A percentile compares a stretch with the other conserved stretches of the same genome.
Evolutionary conservation across 2,113 vertebrate species (phyloP).

Genomic region (Indicator maculatus): DNA sequence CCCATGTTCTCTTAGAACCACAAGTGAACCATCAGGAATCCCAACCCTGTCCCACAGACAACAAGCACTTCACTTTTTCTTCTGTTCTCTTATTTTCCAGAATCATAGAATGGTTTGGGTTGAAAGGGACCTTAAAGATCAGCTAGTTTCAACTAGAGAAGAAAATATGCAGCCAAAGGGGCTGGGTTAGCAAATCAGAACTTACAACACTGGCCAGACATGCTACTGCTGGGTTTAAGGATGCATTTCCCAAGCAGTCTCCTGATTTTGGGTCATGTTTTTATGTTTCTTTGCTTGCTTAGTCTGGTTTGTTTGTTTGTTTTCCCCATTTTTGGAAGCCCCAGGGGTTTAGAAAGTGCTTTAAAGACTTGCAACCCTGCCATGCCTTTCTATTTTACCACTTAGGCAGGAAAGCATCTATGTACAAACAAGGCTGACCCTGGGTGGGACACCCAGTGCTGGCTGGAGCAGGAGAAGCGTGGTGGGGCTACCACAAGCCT

Average conservation of each 20-base stretch:
- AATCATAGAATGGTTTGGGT: not conserved
- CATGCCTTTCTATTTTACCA: not conserved
- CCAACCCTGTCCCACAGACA: not conserved
- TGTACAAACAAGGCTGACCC: not conserved
- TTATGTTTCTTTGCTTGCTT: not conserved
- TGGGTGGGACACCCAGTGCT: not conserved
- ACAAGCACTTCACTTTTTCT: not conserved
- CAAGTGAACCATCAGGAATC: slow-evolving; percentile 34
- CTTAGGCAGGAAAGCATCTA: not conserved
- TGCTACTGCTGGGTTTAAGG: not conserved
- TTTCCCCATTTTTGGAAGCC: accelerated
- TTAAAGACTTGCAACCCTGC: not conserved
- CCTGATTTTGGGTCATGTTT: accelerated
- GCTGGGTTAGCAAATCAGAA: not conserved
- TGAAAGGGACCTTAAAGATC: not conserved
- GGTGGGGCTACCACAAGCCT: not conserved
- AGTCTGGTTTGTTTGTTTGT: not conserved
- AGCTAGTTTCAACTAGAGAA: not conserved
- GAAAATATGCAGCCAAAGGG: slow-evolving; percentile 1
- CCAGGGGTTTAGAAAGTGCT: not conserved
- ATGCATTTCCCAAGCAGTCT: accelerated
- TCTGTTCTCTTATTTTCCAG: not conserved
- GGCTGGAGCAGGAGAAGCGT: accelerated
- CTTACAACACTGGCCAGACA: not conserved
- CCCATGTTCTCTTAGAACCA: slow-evolving; percentile 37